A percentile compares a stretch with the other conserved stretches of the same genome.
These are phyloP conservation scores for Andricus quercusramuli DNA, from an alignment of 2,888 invertebrate species.

Conservation along the genomic window DNA sequence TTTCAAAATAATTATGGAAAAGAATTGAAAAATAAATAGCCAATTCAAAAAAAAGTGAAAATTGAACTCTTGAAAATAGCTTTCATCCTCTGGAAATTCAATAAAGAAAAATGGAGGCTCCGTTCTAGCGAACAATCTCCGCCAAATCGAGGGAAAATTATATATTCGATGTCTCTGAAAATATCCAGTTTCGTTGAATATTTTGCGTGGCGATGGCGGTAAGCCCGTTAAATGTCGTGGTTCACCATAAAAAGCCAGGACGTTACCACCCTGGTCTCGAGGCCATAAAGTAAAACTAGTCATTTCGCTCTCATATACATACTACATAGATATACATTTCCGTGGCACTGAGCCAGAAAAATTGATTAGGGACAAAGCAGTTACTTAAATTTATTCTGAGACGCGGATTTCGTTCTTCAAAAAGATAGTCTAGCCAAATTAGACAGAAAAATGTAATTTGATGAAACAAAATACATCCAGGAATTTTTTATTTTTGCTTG, in stretches of 20 bases:
- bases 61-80: not conserved
- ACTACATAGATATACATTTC: not conserved
- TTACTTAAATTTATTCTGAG: constrained; percentile 50
- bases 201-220: constrained; percentile 68
- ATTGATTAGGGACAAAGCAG: constrained; percentile 15
- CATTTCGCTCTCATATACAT: constrained; percentile 26
- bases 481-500: too few species aligned
- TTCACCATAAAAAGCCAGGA: constrained; percentile 76
- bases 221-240: constrained; percentile 77
- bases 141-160: not conserved
- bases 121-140: not conserved
- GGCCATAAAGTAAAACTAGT: constrained; percentile 73
- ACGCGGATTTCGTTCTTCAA: constrained; percentile 53
- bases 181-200: constrained; percentile 61
- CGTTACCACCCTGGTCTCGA: constrained; percentile 64
- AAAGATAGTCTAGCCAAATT: not conserved
- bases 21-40: not conserved
- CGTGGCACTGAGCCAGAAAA: constrained; percentile 21
- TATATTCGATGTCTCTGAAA: constrained; percentile 35
- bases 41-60: not conserved
- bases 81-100: not conserved
- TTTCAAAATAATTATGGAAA: not conserved
- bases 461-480: too few species aligned
- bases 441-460: not conserved
- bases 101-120: not conserved